Evolutionary conservation across 2,113 vertebrate species (phyloP).

Genomic region (Pollimyrus isidori): DNA sequence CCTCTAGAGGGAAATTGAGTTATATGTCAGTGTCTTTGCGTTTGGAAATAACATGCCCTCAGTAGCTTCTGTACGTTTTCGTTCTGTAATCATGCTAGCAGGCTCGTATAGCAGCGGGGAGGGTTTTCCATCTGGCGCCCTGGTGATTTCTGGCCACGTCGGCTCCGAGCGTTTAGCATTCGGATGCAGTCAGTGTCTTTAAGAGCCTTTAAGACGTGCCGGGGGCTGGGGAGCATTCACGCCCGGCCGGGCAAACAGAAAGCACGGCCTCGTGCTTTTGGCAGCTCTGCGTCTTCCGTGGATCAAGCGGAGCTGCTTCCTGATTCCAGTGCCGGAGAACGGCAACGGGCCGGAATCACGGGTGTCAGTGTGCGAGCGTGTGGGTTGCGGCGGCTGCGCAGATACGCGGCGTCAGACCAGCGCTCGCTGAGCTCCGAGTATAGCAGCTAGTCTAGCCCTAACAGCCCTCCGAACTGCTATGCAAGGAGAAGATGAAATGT

Average conservation of each 20-base stretch:
- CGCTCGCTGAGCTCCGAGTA: not conserved
- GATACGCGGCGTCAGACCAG: not conserved
- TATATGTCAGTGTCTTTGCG: not conserved
- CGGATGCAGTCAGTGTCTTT: not conserved
- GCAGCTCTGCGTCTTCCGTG: not conserved
- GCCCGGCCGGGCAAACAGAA: not conserved
- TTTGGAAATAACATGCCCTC: not conserved
- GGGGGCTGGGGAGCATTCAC: not conserved
- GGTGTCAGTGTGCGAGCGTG: not conserved
- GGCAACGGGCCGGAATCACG: not conserved
- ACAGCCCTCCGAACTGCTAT: not conserved
- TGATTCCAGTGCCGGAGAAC: not conserved
- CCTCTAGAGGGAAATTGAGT: not conserved
- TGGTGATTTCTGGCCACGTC: not conserved
- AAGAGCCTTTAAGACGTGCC: not conserved
- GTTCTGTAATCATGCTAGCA: not conserved
- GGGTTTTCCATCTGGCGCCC: not conserved
- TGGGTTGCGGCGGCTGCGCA: not conserved
- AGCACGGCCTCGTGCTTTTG: not conserved
- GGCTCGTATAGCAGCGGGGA: not conserved
- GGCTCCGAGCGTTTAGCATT: not conserved
- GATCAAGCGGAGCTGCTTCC: not conserved
- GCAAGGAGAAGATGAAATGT: not conserved
- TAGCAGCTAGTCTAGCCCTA: not conserved
- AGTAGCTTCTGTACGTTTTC: not conserved